Base-by-base conservation (phyloP, 2,113 vertebrate genomes). In the Prinia subflava region DNA sequence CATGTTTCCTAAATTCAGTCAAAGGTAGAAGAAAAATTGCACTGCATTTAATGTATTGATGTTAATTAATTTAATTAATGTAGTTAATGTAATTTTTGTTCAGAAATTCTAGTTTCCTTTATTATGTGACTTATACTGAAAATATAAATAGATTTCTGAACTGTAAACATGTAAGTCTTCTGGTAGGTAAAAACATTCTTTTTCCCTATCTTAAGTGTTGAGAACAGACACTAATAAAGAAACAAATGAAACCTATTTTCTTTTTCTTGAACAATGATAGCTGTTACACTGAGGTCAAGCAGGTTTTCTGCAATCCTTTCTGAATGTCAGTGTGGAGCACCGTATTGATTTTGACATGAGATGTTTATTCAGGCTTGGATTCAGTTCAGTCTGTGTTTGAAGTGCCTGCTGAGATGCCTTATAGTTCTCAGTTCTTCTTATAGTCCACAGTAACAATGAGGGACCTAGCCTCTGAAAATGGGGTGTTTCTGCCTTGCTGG, bases 131-230 rank as follows among this genome's bases (percentile, higher is more conserved):
- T 85, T 53, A 53, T 46, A 46, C 3, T 57, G 49, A 83, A 80
- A 91, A 59, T 37, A 31, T 24, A 79, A 79, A 62, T 30, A 70
- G 37, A 16, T 64, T 8, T 28, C 33, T 9, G 6, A 35, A 31
- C 12, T 37, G 13, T 70, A 83, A 71, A 79, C 67, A 27, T 13
- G 0, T 22, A 46, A 41, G 7, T 16, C 11, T 59, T 79, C n/a
- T 70, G 7, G 7, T 57, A 30, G 35, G 31, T 75, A 71, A 88
- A 92, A 65, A 9, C 4, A 1, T 50, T 89, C 9, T 55, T 83
- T 50, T 21, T 3, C 8, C 9, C 6, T 0, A 0, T 77, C 28
- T 80, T 65, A 89, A 19, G 33, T 46, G 3, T 50, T 62, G 22
- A 35, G 12, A 90, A 50, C 13, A 68, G 16, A 42, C 9, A 53